A percentile compares a stretch with the other conserved stretches of the same genome.
Conservation (phyloP, 2,888 invertebrate genomes). For the Pristionchus maxplancki region DNA sequence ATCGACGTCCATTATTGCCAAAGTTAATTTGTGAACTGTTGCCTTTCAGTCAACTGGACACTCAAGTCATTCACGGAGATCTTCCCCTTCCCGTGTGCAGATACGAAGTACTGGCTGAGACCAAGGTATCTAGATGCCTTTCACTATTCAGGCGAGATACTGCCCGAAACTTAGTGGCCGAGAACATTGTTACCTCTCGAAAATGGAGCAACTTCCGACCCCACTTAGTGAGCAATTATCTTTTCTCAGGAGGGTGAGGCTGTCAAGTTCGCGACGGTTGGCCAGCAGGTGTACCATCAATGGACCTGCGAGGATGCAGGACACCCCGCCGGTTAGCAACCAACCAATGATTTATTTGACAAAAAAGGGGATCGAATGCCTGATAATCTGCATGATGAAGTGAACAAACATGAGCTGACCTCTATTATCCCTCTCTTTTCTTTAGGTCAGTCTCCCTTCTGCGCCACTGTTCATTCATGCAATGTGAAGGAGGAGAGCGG, state of each 20-base stretch:
- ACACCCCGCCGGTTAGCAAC: conserved; percentile 45
- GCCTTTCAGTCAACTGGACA: conserved; percentile 33
- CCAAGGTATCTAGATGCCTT: too few relatives aligned
- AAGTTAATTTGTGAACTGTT: not conserved
- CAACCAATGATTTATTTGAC: too few relatives aligned
- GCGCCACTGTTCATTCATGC: conserved; percentile 74
- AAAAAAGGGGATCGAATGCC: too few relatives aligned
- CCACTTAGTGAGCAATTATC: not conserved
- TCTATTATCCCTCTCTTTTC: not conserved
- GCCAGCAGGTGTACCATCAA: conserved; percentile 70
- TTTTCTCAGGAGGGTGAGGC: conserved; percentile 59
- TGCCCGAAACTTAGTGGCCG: too few relatives aligned
- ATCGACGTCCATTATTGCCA: not conserved
- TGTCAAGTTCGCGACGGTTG: conserved; percentile 71
- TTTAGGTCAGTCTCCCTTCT: conserved; percentile 67
- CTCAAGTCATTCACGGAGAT: conserved; percentile 50
- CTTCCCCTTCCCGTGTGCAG: conserved; percentile 48
- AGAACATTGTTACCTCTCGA: not conserved
- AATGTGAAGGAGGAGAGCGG: conserved; percentile 71
- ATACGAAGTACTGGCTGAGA: conserved; percentile 52
- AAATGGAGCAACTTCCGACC: not conserved
- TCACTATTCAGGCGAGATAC: too few relatives aligned
- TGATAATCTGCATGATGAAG: too few relatives aligned
- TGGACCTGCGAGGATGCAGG: conserved; percentile 67
- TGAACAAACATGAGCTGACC: too few relatives aligned